Evolutionary conservation across 2,113 vertebrate genomes (phyloP).

Genomic region (Corythornis vintsioides): DNA sequence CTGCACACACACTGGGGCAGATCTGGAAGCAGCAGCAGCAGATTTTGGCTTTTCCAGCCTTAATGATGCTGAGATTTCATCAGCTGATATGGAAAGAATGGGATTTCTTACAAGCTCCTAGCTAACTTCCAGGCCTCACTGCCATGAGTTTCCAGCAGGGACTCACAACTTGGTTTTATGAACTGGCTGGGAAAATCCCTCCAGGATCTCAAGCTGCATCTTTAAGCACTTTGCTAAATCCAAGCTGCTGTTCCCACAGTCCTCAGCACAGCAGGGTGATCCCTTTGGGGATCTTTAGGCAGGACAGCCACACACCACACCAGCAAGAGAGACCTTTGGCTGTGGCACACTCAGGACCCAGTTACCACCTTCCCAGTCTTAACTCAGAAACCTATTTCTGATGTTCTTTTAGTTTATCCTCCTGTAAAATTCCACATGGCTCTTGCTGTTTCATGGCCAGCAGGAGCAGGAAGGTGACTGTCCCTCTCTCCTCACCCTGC

Average conservation of each 20-base stretch:
- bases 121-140: slow-evolving; percentile 36
- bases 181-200: slow-evolving; percentile 36
- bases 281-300: not conserved
- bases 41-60: too few species aligned
- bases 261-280: not conserved
- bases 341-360: not conserved
- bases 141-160: not conserved
- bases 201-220: not conserved
- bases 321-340: not conserved
- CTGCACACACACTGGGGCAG: not conserved
- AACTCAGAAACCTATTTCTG: not conserved
- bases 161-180: slow-evolving; percentile 5
- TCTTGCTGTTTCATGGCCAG: not conserved
- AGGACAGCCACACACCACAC: not conserved
- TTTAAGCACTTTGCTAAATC: not conserved
- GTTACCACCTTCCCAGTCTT: rapidly evolving
- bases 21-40: not conserved
- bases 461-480: too few species aligned
- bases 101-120: slow-evolving; percentile 33
- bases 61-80: not conserved
- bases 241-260: not conserved
- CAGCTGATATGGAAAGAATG: not conserved
- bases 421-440: not conserved
- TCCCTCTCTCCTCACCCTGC: too few species aligned
- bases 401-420: not conserved